Evolutionary conservation across 2,888 invertebrate species (phyloP).

Genomic region (Tetrapedia diversipes): DNA sequence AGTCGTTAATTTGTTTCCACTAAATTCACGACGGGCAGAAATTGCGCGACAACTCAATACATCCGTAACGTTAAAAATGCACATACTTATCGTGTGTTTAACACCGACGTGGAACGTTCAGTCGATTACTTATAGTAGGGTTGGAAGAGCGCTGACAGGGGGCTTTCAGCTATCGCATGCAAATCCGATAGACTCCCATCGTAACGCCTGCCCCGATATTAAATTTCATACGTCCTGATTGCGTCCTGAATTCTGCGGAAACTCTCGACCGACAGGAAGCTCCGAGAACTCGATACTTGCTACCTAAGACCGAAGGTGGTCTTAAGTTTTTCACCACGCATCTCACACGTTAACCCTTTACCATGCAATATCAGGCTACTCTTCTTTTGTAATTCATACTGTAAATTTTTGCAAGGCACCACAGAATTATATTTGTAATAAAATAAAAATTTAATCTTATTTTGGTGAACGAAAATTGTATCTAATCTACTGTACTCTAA

Average conservation of each 20-base stretch:
- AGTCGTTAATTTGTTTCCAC: background rate
- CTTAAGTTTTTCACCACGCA: constrained; percentile 15
- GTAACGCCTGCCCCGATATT: constrained; percentile 49
- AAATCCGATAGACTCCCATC: constrained; percentile 53
- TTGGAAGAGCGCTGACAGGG: constrained; percentile 38
- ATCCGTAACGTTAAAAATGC: constrained; percentile 14
- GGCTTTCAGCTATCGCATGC: constrained; percentile 49
- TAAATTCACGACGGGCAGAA: background rate
- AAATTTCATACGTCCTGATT: constrained; percentile 63
- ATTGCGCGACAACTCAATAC: constrained; percentile 6
- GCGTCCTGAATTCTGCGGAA: constrained; percentile 54
- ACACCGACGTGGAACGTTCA: constrained; percentile 5
- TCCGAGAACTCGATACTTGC: constrained; percentile 47
- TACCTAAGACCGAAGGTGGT: constrained; percentile 10
- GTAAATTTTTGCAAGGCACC: too few species aligned
- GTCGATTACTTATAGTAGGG: constrained; percentile 38
- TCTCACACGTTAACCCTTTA: background rate
- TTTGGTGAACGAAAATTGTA: too few species aligned
- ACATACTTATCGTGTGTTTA: constrained; percentile 10
- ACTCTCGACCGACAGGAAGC: constrained; percentile 37
- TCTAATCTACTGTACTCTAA: too few species aligned
- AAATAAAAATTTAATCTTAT: too few species aligned
- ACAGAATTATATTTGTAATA: too few species aligned
- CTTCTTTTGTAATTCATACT: too few species aligned
- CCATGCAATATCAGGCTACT: too few species aligned